A percentile compares a stretch with the other conserved stretches of the same genome.
Evolutionary conservation across 1,140 invertebrate species (phyloP).

Genomic region (Varroa destructor): DNA sequence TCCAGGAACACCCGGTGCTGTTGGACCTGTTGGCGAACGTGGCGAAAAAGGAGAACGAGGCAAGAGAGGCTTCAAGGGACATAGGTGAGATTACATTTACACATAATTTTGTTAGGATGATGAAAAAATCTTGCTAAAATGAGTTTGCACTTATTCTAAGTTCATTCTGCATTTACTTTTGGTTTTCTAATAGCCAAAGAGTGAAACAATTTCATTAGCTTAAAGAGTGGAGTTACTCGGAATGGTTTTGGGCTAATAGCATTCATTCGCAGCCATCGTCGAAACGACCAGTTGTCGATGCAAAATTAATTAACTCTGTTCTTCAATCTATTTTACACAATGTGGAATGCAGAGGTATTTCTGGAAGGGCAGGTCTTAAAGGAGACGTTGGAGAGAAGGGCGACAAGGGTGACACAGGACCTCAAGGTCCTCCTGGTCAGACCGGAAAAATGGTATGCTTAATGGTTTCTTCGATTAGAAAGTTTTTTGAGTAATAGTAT

Average conservation of each 20-base stretch:
- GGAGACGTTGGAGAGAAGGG: conserved; percentile 59
- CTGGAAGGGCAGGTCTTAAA: conserved; percentile 53
- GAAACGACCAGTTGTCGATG: too few relatives aligned
- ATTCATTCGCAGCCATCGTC: too few relatives aligned
- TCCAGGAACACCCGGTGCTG: conserved; percentile 48
- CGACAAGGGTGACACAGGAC: conserved; percentile 50
- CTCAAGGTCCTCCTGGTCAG: conserved; percentile 48
- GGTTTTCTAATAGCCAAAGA: too few relatives aligned
- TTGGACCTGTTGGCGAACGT: conserved; percentile 49
- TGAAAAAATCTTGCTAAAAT: background rate
- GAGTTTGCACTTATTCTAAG: too few relatives aligned
- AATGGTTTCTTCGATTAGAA: background rate
- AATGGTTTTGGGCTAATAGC: too few relatives aligned
- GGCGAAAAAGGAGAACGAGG: conserved; percentile 57
- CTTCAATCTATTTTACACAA: conserved; percentile 5
- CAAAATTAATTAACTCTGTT: background rate
- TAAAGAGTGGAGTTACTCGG: too few relatives aligned
- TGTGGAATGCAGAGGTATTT: conserved; percentile 50
- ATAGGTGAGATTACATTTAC: conserved; percentile 31
- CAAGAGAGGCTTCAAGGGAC: conserved; percentile 49
- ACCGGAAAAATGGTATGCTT: conserved; percentile 51
- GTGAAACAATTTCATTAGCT: too few relatives aligned
- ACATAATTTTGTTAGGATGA: conserved; percentile 8
- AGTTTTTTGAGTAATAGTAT: conserved; percentile 28
- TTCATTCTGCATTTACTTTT: too few relatives aligned